Base-by-base conservation (phyloP, 1,140 invertebrate species). In the Megalopta genalis region DNA sequence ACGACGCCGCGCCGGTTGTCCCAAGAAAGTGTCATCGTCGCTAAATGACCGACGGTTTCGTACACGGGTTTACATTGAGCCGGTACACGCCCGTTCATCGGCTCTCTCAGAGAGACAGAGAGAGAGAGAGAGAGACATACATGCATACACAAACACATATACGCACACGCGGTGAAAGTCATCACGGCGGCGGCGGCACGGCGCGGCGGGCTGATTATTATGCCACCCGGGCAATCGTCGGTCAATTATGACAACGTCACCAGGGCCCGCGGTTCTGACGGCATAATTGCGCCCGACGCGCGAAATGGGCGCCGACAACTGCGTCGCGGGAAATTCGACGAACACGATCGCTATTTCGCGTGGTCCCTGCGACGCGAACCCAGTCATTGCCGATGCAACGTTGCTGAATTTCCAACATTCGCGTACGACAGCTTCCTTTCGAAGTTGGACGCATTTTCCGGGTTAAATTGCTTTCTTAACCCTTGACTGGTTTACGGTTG, bases 181-280 rank as follows among this genome's bases (percentile, higher is more conserved):
- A 75, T 78, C 71, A 18, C 16, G 18, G 7, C 60, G 27, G 21
- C 27, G 32, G 7, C 60, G 27, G 23, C 59, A 10, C 42, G 39
- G 9, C 39, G 3, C 59, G 72, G 66, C 62, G 69, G 77, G 69
- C 82, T 74, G 72, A 86, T 86, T 82, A 84, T 87, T 81, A 75
- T 79, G 75, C 70, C 70, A 80, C 68, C 78, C 75, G 72, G 69
- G 52, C 79, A 46, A 86, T 84, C 84, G 69, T 72, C 76, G 73
- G 84, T 86, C 81, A 80, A 87, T 86, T 87, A 86, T 77, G 84
- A 72, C 62, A 75, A 57, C 71, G 62, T 42, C 49, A 42, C 54
- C 27, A 18, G 49, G 49, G 49, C 49, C 49, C 49, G 49, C 77
- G 60, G 73, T 84, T 83, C 66, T 46, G 59, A 18, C 63, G 52